Conservation (phyloP, 2,797 vertebrate species). For the Knipowitschia caucasica region DNA sequence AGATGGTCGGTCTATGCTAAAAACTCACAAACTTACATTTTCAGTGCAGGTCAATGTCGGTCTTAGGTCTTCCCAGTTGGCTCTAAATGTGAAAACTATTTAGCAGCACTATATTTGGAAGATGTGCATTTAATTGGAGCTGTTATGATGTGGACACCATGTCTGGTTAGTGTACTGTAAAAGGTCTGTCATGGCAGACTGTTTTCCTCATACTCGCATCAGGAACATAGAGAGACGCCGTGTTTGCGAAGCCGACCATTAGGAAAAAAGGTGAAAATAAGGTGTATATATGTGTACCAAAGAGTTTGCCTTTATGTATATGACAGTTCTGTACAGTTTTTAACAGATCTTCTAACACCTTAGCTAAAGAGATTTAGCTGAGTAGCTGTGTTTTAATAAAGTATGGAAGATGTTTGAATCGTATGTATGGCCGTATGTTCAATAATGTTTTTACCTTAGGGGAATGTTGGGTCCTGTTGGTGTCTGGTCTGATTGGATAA, state of each 20-base stretch:
- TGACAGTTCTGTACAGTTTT: conserved; percentile 84
- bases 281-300: conserved; percentile 83
- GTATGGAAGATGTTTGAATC: conserved; percentile 66
- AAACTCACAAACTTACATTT: background rate
- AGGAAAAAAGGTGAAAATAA: conserved; percentile 58
- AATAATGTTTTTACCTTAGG: conserved; percentile 56
- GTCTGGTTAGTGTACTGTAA: conserved; percentile 36
- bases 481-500: conserved; percentile 47
- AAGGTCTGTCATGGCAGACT: conserved; percentile 58
- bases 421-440: conserved; percentile 58
- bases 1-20: background rate
- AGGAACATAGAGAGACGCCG: conserved; percentile 54
- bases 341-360: conserved; percentile 78
- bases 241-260: conserved; percentile 51
- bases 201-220: conserved; percentile 68
- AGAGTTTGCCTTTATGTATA: conserved; percentile 84
- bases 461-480: conserved; percentile 46
- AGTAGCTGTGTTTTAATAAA: conserved; percentile 81
- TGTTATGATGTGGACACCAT: background rate
- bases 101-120: background rate
- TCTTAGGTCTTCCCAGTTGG: background rate
- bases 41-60: background rate
- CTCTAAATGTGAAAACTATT: background rate
- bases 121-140: background rate
- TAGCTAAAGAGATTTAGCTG: conserved; percentile 77